Conservation (phyloP, 2,113 vertebrate species). For the Tachuris rubrigastra region DNA sequence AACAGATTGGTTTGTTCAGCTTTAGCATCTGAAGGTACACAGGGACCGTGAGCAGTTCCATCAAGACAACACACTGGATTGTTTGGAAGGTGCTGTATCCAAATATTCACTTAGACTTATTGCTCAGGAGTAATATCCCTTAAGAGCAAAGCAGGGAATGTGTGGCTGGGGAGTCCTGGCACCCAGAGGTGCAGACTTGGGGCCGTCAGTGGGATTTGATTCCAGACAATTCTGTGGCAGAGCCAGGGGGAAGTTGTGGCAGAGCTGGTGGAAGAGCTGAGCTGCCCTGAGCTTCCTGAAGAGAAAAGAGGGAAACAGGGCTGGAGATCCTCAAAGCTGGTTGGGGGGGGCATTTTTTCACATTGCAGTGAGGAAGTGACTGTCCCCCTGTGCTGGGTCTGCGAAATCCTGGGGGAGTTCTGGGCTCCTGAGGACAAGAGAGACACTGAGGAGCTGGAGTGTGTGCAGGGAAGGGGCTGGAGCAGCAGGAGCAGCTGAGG, state of each 20-base stretch:
- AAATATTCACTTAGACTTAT: neutral
- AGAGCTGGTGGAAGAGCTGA: neutral
- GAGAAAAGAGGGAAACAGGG: neutral
- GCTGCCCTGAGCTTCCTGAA: neutral
- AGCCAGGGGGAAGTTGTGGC: neutral
- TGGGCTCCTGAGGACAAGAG: neutral
- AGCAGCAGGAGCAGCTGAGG: neutral
- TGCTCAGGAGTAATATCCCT: neutral
- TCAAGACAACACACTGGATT: neutral
- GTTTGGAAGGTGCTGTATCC: neutral
- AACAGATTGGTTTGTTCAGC: neutral
- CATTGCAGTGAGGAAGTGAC: neutral
- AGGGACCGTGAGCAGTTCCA: neutral
- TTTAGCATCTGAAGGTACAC: neutral
- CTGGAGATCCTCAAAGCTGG: neutral
- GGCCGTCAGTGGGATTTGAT: neutral
- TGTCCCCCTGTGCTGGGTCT: neutral
- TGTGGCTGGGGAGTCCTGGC: neutral
- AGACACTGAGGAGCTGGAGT: neutral
- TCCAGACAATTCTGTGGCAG: neutral
- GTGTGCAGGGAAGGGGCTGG: fast-evolving
- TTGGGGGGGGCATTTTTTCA: neutral
- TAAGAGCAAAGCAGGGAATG: neutral
- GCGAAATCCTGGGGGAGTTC: neutral
- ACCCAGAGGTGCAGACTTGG: neutral